Evolutionary conservation across 2,113 vertebrate genomes (phyloP).

Genomic region (Myiopsitta monachus): DNA sequence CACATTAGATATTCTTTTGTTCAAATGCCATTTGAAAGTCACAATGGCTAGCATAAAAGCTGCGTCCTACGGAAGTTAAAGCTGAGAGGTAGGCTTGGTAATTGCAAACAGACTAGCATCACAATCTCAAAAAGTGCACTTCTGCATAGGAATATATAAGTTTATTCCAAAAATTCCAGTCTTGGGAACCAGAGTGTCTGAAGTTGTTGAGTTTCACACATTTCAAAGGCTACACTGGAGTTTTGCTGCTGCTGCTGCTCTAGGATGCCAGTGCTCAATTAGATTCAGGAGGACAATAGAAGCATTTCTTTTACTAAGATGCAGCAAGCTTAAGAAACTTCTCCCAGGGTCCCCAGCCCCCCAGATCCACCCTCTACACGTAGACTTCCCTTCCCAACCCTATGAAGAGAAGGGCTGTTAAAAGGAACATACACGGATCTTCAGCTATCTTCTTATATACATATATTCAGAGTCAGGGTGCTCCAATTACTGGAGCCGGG

Average conservation of each 20-base stretch:
- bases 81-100: conserved; percentile 8
- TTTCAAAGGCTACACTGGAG: neutral
- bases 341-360: neutral
- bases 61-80: neutral
- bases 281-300: conserved; percentile 44
- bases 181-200: neutral
- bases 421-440: neutral
- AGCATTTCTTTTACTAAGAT: conserved; percentile 20
- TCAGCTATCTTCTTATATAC: neutral
- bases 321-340: conserved; percentile 11
- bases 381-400: neutral
- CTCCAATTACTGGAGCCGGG: neutral
- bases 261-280: conserved; percentile 10
- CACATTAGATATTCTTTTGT: conserved; percentile 67
- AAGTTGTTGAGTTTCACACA: neutral
- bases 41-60: conserved; percentile 45
- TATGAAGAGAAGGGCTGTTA: neutral
- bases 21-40: conserved; percentile 43
- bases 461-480: neutral
- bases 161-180: neutral
- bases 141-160: neutral
- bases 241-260: neutral
- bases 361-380: neutral
- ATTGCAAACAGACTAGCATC: conserved; percentile 3
- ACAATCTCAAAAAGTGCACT: neutral